Conservation (phyloP, 2,113 vertebrate species). For the Tachycineta bicolor region DNA sequence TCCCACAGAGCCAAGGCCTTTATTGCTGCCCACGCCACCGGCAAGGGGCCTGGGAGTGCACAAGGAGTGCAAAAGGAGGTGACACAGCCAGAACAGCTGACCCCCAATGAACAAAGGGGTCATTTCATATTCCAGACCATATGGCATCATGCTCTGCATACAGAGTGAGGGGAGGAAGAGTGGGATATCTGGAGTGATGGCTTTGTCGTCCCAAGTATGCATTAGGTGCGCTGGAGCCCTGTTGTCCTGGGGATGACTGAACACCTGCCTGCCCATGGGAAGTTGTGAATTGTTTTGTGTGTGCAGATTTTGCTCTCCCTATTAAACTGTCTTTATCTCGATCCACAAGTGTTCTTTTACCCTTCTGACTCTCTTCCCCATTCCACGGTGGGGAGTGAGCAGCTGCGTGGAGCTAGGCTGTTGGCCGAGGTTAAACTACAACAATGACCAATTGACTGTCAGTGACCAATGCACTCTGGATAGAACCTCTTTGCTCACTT, state of each 20-base stretch:
- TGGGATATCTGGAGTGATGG: too few species aligned
- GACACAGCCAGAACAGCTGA: not conserved
- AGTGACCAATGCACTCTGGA: not conserved
- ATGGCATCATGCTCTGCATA: too few species aligned
- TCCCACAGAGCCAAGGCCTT: not conserved
- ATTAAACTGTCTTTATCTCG: not conserved
- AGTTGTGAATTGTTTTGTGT: not conserved
- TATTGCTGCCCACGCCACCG: not conserved
- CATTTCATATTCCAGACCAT: not conserved
- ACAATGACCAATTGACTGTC: not conserved
- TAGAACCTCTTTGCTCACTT: not conserved
- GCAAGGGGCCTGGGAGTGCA: not conserved
- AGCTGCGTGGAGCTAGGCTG: not conserved
- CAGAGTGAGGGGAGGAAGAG: not conserved
- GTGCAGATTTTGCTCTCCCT: not conserved
- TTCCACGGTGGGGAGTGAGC: not conserved
- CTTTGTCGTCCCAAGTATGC: not conserved
- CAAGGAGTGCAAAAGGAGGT: not conserved
- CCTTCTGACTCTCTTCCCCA: not conserved
- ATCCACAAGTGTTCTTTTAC: not conserved
- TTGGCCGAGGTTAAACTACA: not conserved
- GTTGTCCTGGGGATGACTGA: not conserved
- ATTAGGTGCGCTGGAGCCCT: not conserved
- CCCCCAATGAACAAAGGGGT: not conserved
- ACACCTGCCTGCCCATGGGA: not conserved